Percentiles rank a stretch among this genome's conserved stretches.
Evolutionary conservation across 2,797 vertebrate species (phyloP).

Genomic region (Iguana delicatissima): DNA sequence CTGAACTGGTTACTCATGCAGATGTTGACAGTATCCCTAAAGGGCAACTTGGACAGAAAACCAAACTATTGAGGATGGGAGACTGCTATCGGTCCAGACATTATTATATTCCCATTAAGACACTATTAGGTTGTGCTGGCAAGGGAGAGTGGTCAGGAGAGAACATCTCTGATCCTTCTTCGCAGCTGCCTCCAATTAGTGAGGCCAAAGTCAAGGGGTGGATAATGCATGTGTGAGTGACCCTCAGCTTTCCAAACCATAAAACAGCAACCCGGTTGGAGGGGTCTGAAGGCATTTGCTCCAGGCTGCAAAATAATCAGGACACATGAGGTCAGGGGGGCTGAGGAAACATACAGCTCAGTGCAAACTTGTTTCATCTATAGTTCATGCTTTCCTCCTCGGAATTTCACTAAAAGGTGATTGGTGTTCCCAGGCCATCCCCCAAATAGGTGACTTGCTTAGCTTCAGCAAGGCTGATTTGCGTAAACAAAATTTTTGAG

Average conservation of each 20-base stretch:
- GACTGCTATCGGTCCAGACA: background rate
- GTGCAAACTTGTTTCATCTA: background rate
- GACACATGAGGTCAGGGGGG: background rate
- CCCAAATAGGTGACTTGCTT: background rate
- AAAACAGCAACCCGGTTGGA: background rate
- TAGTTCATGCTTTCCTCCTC: background rate
- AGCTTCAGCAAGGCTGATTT: background rate
- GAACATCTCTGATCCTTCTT: background rate
- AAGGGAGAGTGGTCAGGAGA: background rate
- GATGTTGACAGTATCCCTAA: background rate
- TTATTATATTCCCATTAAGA: background rate
- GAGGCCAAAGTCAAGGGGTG: background rate
- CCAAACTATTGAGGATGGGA: background rate
- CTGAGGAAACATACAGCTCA: background rate
- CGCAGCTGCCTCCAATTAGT: background rate
- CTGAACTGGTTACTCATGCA: background rate
- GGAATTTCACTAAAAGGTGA: background rate
- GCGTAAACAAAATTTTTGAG: too few species aligned
- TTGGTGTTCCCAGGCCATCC: background rate
- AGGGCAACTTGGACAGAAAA: background rate
- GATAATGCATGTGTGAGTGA: background rate
- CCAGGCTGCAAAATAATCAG: constrained; percentile 1
- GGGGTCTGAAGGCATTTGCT: background rate
- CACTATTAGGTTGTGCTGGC: background rate
- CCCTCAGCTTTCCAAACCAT: background rate